Percentiles rank a stretch among this genome's conserved stretches.
Conservation (phyloP, 2,113 vertebrate genomes). For the Ptilonorhynchus violaceus region DNA sequence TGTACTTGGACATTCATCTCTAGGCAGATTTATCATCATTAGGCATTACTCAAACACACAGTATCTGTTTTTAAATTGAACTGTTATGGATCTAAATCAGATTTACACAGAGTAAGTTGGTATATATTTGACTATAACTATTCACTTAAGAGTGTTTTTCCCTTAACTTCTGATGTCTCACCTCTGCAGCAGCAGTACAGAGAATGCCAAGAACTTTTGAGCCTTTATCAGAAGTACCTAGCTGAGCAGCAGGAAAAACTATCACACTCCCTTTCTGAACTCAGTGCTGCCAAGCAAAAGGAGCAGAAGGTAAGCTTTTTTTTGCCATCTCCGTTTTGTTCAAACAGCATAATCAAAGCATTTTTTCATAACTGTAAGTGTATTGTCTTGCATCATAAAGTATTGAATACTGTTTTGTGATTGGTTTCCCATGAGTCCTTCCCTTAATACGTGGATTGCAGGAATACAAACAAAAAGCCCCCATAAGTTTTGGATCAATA, state of each 20-base stretch:
- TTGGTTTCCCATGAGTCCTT: not conserved
- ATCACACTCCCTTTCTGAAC: slow-evolving; percentile 81
- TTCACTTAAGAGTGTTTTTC: not conserved
- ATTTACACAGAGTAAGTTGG: not conserved
- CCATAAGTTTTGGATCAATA: not conserved
- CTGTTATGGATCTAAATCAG: not conserved
- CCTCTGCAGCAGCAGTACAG: slow-evolving; percentile 92
- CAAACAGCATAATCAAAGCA: not conserved
- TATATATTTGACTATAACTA: not conserved
- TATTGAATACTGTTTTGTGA: not conserved
- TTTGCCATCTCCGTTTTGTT: not conserved
- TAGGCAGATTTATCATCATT: slow-evolving; percentile 46
- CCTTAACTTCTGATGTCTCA: slow-evolving; percentile 83
- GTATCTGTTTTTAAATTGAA: slow-evolving; percentile 37
- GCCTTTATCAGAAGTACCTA: slow-evolving; percentile 94
- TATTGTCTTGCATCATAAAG: not conserved
- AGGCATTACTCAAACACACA: not conserved
- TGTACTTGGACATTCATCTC: slow-evolving; percentile 18
- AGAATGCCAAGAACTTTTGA: slow-evolving; percentile 94
- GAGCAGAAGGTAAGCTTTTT: slow-evolving; percentile 79
- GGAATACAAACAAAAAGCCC: not conserved
- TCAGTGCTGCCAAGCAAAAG: slow-evolving; percentile 69
- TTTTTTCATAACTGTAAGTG: not conserved
- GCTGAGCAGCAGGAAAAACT: slow-evolving; percentile 92
- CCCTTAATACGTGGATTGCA: not conserved